Percentiles rank a stretch among this genome's conserved stretches.
phyloP scores from a whole-genome alignment of 2,113 vertebrate genomes.

The Brachyhypopomus gauderio region DNA sequence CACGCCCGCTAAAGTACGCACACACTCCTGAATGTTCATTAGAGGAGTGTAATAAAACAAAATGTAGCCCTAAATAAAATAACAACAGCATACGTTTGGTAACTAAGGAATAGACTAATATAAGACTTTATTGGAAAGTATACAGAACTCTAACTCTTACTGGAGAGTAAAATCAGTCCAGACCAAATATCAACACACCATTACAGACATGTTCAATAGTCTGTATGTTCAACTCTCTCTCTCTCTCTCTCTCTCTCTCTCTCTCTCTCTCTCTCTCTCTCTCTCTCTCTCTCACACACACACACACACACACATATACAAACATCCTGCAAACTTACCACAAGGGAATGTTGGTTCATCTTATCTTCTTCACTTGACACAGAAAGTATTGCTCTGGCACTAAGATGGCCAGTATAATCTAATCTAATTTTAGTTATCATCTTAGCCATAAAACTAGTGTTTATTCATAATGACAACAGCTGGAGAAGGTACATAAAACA shows the following conservation, averaged over 20 bases:
- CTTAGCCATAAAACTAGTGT: conserved; percentile 62
- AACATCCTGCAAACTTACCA: conserved; percentile 38
- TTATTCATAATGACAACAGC: conserved; percentile 62
- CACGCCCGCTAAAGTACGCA: background rate
- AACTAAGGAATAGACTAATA: no score
- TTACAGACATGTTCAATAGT: no score
- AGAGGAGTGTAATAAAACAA: no score
- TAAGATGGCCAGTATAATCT: conserved; percentile 68
- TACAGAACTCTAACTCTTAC: no score
- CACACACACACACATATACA: conserved; percentile 55
- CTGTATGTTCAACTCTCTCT: no score
- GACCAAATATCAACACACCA: no score
- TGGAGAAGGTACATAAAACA: conserved; percentile 60
- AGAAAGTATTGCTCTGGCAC: conserved; percentile 68
- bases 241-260: no score
- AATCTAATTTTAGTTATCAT: conserved; percentile 56
- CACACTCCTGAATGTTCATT: no score
- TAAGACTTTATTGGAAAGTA: no score
- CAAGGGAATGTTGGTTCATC: conserved; percentile 5
- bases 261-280: conserved; percentile 3
- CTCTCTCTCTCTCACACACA: conserved; percentile 32
- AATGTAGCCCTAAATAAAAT: no score
- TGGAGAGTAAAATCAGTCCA: no score
- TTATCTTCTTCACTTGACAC: conserved; percentile 63
- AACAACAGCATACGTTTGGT: no score